Base-by-base conservation (phyloP, 2,113 vertebrate genomes). In the Rutilus rutilus region DNA sequence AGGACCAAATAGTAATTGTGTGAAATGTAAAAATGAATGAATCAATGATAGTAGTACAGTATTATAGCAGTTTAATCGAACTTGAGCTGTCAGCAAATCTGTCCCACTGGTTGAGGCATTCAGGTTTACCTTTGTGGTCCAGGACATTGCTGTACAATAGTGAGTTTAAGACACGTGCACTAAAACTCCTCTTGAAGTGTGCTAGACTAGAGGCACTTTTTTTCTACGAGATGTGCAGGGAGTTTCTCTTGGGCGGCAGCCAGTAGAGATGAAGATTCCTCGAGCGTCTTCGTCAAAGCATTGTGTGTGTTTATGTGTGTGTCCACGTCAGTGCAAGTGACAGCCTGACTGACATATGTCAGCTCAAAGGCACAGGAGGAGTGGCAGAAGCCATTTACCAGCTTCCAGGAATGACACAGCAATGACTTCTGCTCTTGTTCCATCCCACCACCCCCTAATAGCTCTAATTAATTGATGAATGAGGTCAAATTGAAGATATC, bases 381-480 rank as follows among this genome's bases (percentile, higher is more conserved):
- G 54, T 69, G 81, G 83, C 69, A 84, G 77, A 78, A 86, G 52
- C 67, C 82, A 83, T 83, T 83, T 73, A 89, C 89, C 86, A 83
- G 82, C 85, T 91, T 86, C 85, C 52, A n/a, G 80, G 88, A 67
- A 79, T 86, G 87, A 90, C 86, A 88, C 87, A 90, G 91, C 91
- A 92, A 87, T 88, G 91, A 89, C 92, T 93, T 89, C 85, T 89
- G 91, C 92, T 92, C 91, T 93, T 92, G 93, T 95, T 95, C 94
- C 94, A 93, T 91, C 90, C 92, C 93, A 92, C 91, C 93, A 92
- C 92, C 91, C 87, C 74, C 90, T 93, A 93, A 94, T 92, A 92
- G 92, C 78, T 91, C 90, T 95, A 95, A 96, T 95, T 95, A 95
- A 94, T 94, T 94, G 94, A 95, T 94, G 92, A 95, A 93, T 93